phyloP scores from a whole-genome alignment of 2,113 vertebrate genomes.

The Strix aluco region DNA sequence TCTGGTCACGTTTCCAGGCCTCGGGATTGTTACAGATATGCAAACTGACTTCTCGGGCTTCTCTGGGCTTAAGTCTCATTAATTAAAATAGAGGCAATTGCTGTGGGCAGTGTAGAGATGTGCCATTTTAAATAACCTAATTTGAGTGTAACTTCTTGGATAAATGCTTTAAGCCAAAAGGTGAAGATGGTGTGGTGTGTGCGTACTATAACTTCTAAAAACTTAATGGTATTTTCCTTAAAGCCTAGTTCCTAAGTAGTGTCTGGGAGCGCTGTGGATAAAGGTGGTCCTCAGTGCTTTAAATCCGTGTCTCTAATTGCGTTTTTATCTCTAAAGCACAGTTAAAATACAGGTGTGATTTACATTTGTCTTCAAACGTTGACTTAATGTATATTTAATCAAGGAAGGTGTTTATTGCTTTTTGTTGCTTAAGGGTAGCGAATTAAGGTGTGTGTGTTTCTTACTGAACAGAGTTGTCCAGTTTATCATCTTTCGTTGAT shows the following conservation, averaged over 20 bases:
- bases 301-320: neutral
- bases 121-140: neutral
- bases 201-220: neutral
- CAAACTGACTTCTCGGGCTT: neutral
- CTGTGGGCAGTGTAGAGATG: neutral
- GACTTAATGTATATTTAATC: neutral
- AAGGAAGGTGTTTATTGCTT: neutral
- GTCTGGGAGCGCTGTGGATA: neutral
- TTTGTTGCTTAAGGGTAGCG: neutral
- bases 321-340: neutral
- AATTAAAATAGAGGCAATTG: neutral
- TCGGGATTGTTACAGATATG: neutral
- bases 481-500: neutral
- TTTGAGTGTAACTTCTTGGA: neutral
- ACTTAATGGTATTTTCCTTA: neutral
- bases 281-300: neutral
- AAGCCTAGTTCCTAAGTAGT: neutral
- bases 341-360: neutral
- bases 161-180: neutral
- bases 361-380: fast-evolving
- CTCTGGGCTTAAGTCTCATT: fast-evolving
- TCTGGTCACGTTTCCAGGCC: neutral
- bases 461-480: neutral
- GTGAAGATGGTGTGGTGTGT: neutral
- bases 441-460: neutral